A percentile compares a stretch with the other conserved stretches of the same genome.
Conservation (phyloP, 2,113 vertebrate genomes). For the Stomatorhinus ivindoensis region DNA sequence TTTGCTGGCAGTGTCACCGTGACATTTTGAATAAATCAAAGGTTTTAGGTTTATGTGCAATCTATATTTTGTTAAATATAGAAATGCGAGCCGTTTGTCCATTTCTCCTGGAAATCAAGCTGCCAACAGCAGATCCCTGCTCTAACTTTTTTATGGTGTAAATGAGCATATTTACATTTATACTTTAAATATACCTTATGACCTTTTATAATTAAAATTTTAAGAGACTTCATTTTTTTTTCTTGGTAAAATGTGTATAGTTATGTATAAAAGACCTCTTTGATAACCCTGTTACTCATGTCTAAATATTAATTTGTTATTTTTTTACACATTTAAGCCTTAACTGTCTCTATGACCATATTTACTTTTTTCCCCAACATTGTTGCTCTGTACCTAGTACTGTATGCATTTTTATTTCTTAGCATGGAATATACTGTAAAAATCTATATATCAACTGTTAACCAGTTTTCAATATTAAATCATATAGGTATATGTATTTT, state of each 20-base stretch:
- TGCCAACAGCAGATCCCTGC: conserved; percentile 59
- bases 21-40: conserved; percentile 21
- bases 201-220: conserved; percentile 59
- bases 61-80: conserved; percentile 49
- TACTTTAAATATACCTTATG: conserved; percentile 55
- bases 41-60: conserved; percentile 25
- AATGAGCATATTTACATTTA: conserved; percentile 61
- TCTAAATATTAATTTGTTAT: conserved; percentile 55
- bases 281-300: conserved; percentile 72
- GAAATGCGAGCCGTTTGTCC: conserved; percentile 48
- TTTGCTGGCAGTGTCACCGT: not conserved
- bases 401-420: conserved; percentile 67
- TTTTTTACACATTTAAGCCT: conserved; percentile 88
- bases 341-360: conserved; percentile 67
- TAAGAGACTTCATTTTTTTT: conserved; percentile 52
- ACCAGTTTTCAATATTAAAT: conserved; percentile 73
- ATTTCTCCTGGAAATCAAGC: conserved; percentile 46
- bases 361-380: conserved; percentile 52
- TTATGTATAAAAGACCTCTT: conserved; percentile 63
- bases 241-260: conserved; percentile 55
- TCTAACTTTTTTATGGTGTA: conserved; percentile 54
- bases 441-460: conserved; percentile 83
- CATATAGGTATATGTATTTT: conserved; percentile 75
- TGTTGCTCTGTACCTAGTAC: conserved; percentile 80
- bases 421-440: conserved; percentile 87